Base-by-base conservation (phyloP, 2,113 vertebrate species). In the Cochlearius cochlearius region DNA sequence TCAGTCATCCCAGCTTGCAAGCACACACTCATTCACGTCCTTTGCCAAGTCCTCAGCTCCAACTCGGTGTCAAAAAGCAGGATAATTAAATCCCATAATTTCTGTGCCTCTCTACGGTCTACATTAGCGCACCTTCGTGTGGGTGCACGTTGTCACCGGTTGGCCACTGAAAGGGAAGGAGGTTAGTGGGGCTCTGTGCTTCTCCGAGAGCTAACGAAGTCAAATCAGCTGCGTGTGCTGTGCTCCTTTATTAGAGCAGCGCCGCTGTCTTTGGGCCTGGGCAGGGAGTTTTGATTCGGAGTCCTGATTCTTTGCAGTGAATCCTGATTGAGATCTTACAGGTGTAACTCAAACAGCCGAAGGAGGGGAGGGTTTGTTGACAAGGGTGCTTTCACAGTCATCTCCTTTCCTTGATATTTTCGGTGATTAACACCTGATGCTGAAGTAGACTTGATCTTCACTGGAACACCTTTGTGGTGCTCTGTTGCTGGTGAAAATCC, bases 81-180 rank as follows among this genome's bases (percentile, higher is more conserved):
- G 12, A 76, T 53, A n/a, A 79, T 91, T 59, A 23, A 68, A 43
- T 30, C 47, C 12, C 2, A 1, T 11, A 11, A 64, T 27, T 55
- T 47, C 5, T 2, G 32, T 74, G 43, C n/a, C 2, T 11, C 60
- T 66, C 22, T 34, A 1, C 0, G 2, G 19, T 22, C 18, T 17
- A 0, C 5, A 25, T 13, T 22, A 12, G 17, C 0, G 0, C 30
- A 12, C 15, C 41, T 88, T 22, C 0, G 0, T 7, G 11, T 2
- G 78, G 67, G 21, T 22, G 16, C 5, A 2, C 0, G 2, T 12
- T 13, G 22, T 30, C 53, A 7, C 41, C 3, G 22, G 22, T 12
- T 29, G 26, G 52, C 50, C 49, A 6, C n/a, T 19, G 39, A 38
- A 20, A 56, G 32, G 16, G 52, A 12, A 20, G 2, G 66, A 64